A percentile compares a stretch with the other conserved stretches of the same genome.
Evolutionary conservation across 2,113 vertebrate genomes (phyloP).

Genomic region (Cynoglossus semilaevis): DNA sequence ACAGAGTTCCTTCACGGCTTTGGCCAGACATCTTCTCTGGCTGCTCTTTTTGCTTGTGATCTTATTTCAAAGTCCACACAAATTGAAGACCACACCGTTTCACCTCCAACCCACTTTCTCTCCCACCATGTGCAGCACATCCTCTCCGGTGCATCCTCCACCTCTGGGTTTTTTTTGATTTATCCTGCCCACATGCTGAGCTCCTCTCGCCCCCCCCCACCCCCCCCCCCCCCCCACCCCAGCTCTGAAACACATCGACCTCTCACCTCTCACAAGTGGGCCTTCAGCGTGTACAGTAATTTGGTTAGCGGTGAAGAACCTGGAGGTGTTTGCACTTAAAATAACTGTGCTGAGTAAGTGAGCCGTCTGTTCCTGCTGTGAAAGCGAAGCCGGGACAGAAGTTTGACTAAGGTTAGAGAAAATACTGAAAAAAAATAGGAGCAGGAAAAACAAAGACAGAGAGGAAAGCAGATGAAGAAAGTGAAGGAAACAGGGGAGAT

Average conservation of each 20-base stretch:
- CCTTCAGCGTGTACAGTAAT: slow-evolving; percentile 5
- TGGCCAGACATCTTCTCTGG: slow-evolving; percentile 41
- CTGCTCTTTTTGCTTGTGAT: slow-evolving; percentile 40
- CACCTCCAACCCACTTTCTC: slow-evolving; percentile 19
- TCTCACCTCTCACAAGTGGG: slow-evolving; percentile 28
- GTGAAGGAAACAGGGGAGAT: slow-evolving; percentile 31
- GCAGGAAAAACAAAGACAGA: slow-evolving; percentile 17
- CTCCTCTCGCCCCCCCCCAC: slow-evolving; percentile 39
- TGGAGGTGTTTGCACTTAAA: slow-evolving; percentile 20
- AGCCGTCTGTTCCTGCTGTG: slow-evolving; percentile 1
- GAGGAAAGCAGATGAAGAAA: slow-evolving; percentile 1
- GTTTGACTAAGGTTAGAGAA: background rate
- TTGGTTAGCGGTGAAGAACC: slow-evolving; percentile 4
- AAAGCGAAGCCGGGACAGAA: background rate
- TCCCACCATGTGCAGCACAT: slow-evolving; percentile 5
- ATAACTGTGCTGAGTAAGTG: slow-evolving; percentile 1
- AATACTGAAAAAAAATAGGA: background rate
- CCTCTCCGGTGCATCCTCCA: slow-evolving; percentile 26
- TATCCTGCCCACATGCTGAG: slow-evolving; percentile 28
- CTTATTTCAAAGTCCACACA: slow-evolving; percentile 58
- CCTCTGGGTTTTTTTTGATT: background rate
- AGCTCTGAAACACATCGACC: background rate
- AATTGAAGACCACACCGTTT: slow-evolving; percentile 27
- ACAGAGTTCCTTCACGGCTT: slow-evolving; percentile 33
- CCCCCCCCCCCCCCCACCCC: slow-evolving; percentile 42